Base-by-base conservation (phyloP, 2,888 invertebrate species). In the Nematopogon swammerdamellus region DNA sequence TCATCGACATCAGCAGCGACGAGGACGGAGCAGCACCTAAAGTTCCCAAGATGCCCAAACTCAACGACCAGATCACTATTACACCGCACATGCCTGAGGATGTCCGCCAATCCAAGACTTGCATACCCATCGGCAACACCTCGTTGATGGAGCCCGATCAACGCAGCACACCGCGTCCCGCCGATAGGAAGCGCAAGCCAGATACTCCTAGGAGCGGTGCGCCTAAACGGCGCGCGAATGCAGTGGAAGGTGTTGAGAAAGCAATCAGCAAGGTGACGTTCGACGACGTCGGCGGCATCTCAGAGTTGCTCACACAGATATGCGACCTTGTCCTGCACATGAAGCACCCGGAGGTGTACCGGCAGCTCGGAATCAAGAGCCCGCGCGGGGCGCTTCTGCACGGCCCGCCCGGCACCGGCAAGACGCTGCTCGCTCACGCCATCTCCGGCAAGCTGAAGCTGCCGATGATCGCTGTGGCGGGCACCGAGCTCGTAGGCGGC, bases 391-490 rank as follows among this genome's bases (percentile, higher is more conserved):
- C 97, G 59, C 72, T 99, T 47, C 76, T 98, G 46, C 96, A 97
- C 68, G 98, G 98, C 0, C 97, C 98, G 1, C 95, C 97, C 0
- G 98, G 98, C 0, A 95, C 95, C 65, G 97, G 98, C 0, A 93
- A 93, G 72, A 91, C 91, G 2, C 75, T 92, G 50, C 62, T 93
- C 52, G 93, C 92, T 0, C 82, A 89, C 63, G 91, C 92, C 2
- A 89, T 93, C 59, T 90, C 92, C 19, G 92, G 93, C 48, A 92
- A 97, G 79, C 70, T 97, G 43, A 83, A 86, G 55, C 70, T 97
- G 44, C 92, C 95, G 0, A 71, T 97, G 49, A 73, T 98, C 48
- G 91, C 93, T 70, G 86, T 97, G 10, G 88, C 93, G 8, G 95
- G 95, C 1, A 93, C 97, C 0, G 96, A 97, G 70, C 71, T 99